Evolutionary conservation across 2,888 invertebrate genomes (phyloP).

Genomic region (Marasmarcha lunaedactyla): DNA sequence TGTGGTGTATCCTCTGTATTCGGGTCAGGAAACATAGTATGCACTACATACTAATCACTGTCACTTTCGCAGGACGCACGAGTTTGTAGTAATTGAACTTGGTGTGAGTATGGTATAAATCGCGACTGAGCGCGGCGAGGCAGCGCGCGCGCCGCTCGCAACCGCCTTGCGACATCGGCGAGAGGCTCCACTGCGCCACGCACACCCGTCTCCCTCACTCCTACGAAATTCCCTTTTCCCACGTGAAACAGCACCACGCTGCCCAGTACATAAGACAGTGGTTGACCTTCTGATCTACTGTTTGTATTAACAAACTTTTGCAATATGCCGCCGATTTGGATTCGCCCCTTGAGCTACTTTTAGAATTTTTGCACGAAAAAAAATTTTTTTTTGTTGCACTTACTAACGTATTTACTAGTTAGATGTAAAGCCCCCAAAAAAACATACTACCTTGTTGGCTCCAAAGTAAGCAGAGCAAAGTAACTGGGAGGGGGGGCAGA

Average conservation of each 20-base stretch:
- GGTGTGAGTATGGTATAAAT: constrained; percentile 34
- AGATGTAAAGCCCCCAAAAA: too few relatives aligned
- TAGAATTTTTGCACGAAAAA: constrained; percentile 10
- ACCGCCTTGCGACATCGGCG: constrained; percentile 50
- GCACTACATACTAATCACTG: constrained; percentile 40
- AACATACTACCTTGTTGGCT: too few relatives aligned
- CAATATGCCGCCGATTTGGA: constrained; percentile 36
- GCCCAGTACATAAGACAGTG: constrained; percentile 31
- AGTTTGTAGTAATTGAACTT: constrained; percentile 19
- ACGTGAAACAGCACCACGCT: constrained; percentile 26
- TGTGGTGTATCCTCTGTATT: background rate
- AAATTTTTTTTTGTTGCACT: background rate
- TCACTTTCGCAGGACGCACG: constrained; percentile 44
- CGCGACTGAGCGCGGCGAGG: constrained; percentile 31
- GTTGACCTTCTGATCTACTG: constrained; percentile 57
- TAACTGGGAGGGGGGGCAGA: too few relatives aligned
- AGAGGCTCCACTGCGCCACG: constrained; percentile 25
- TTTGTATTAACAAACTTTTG: constrained; percentile 62
- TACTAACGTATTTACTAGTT: too few relatives aligned
- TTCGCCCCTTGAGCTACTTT: constrained; percentile 42
- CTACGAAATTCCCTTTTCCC: constrained; percentile 4
- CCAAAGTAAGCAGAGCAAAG: too few relatives aligned
- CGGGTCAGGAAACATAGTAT: constrained; percentile 24
- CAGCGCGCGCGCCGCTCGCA: constrained; percentile 37
- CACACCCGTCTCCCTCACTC: constrained; percentile 38